A percentile compares a stretch with the other conserved stretches of the same genome.
These are phyloP conservation scores for Sminthurides bifidus DNA, from an alignment of 1,140 invertebrate genomes.

Conservation along the genomic window DNA sequence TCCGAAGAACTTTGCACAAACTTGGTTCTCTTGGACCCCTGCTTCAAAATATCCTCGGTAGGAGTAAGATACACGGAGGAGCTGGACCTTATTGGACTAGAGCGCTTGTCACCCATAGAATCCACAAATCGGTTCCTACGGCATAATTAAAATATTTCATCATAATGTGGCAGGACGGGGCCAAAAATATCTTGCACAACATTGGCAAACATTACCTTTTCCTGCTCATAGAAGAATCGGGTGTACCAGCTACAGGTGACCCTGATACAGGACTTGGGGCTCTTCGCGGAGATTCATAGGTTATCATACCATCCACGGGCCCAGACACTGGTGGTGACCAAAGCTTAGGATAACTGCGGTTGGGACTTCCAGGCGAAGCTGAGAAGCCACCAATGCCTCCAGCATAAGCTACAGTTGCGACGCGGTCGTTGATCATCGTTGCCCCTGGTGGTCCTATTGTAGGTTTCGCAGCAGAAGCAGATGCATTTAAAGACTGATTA, in stretches of 20 bases:
- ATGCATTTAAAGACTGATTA: conserved; percentile 2
- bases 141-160: not conserved
- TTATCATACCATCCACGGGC: too few species aligned
- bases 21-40: conserved; percentile 10
- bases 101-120: conserved; percentile 2
- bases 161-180: not conserved
- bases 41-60: not conserved
- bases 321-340: conserved; percentile 3
- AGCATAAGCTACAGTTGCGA: too few species aligned
- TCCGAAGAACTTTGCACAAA: not conserved
- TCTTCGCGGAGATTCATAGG: too few species aligned
- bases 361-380: not conserved
- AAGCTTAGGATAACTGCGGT: not conserved
- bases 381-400: not conserved
- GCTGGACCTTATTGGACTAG: not conserved
- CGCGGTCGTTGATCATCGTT: too few species aligned
- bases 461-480: not conserved
- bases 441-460: not conserved
- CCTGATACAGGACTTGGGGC: too few species aligned
- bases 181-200: too few species aligned
- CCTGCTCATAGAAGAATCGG: too few species aligned
- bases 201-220: too few species aligned
- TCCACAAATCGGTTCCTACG: conserved; percentile 11
- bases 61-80: too few species aligned
- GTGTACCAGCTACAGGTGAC: too few species aligned